Percentiles rank a stretch among this genome's conserved stretches.
Evolutionary conservation across 2,888 invertebrate genomes (phyloP).

Genomic region (Heliconius erato): DNA sequence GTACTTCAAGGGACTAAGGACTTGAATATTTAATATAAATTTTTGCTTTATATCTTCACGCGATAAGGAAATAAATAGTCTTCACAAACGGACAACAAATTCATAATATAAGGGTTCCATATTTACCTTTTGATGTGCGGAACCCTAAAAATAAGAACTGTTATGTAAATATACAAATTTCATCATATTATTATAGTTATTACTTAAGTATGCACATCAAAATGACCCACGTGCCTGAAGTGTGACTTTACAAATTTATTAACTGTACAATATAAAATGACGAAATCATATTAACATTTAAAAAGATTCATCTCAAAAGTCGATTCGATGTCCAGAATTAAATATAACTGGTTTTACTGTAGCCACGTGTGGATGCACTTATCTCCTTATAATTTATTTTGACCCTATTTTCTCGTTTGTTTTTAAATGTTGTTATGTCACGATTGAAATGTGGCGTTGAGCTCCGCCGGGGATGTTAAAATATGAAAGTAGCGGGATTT

Average conservation of each 20-base stretch:
- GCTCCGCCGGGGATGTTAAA: background rate
- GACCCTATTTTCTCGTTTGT: background rate
- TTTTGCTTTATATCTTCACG: no score
- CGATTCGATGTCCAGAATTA: slow-evolving; percentile 10
- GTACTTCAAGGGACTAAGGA: no score
- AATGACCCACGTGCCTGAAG: slow-evolving; percentile 39
- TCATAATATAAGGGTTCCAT: no score
- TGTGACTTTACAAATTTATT: slow-evolving; percentile 31
- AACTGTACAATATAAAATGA: slow-evolving; percentile 1
- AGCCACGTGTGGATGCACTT: slow-evolving; percentile 24
- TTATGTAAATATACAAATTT: background rate
- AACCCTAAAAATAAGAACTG: background rate
- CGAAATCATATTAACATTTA: slow-evolving; percentile 53
- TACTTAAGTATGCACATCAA: background rate
- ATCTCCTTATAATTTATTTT: background rate
- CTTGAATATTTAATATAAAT: no score
- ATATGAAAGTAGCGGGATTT: no score
- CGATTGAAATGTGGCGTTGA: background rate
- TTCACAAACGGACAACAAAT: no score
- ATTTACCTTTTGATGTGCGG: no score
- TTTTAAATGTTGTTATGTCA: background rate
- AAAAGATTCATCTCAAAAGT: slow-evolving; percentile 36
- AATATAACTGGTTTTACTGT: slow-evolving; percentile 22
- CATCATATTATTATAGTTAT: background rate
- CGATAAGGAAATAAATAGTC: no score